A percentile compares a stretch with the other conserved stretches of the same genome.
Evolutionary conservation across 2,888 invertebrate species (phyloP).

Genomic region (Polydrusus cervinus): DNA sequence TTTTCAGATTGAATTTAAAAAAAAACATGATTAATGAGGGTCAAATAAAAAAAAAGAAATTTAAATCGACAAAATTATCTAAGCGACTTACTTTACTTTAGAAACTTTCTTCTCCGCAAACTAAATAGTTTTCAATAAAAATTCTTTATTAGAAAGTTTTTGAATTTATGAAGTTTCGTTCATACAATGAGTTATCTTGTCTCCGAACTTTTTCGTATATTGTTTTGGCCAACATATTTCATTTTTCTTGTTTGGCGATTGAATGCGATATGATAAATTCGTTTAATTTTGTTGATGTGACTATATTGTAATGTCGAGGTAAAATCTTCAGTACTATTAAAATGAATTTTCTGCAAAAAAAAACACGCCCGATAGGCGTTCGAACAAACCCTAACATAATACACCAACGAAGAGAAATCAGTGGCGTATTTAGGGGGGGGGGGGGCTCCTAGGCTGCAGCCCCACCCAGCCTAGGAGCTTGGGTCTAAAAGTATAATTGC

Average conservation of each 20-base stretch:
- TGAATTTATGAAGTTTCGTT: constrained; percentile 19
- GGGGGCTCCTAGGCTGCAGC: no score
- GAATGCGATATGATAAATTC: neutral
- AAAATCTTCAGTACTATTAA: no score
- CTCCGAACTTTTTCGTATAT: constrained; percentile 18
- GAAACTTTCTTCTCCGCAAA: constrained; percentile 13
- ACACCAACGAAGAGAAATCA: no score
- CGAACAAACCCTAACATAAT: no score
- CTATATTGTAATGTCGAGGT: no score
- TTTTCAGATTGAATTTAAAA: no score
- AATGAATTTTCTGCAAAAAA: no score
- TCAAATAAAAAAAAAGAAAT: neutral
- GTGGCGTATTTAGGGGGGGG: no score
- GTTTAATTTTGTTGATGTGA: no score
- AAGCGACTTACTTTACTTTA: constrained; percentile 15
- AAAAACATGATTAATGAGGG: constrained; percentile 4
- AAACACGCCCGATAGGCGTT: no score
- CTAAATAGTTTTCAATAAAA: constrained; percentile 37
- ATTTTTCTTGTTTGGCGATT: neutral
- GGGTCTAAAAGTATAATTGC: no score
- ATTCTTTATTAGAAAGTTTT: constrained; percentile 27
- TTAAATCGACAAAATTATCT: neutral
- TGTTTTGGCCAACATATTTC: constrained; percentile 9
- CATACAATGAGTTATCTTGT: constrained; percentile 18
- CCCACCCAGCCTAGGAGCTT: no score